phyloP scores from a whole-genome alignment of 2,797 vertebrate genomes.

The Sitta carolinensis region DNA sequence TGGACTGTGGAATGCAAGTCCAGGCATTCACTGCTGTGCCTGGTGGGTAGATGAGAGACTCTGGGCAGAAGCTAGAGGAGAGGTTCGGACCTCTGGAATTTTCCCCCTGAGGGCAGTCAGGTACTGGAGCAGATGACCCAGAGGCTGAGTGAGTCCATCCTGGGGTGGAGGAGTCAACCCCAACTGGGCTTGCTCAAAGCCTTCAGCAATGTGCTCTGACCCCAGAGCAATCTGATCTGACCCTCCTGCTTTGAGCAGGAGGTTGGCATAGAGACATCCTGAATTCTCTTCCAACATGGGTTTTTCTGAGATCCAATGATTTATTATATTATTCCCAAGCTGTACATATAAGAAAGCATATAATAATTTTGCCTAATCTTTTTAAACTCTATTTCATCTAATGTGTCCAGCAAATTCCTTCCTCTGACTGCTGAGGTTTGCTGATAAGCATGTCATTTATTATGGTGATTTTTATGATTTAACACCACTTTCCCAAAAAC shows the following conservation, averaged over 20 bases:
- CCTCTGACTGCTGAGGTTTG: constrained; percentile 10
- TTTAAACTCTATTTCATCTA: background rate
- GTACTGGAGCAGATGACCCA: background rate
- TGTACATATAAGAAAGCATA: background rate
- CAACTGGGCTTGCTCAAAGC: background rate
- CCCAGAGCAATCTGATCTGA: background rate
- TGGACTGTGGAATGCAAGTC: background rate
- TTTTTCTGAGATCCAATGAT: background rate
- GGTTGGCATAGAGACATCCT: background rate
- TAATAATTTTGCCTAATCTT: constrained; percentile 8
- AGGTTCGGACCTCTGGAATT: background rate
- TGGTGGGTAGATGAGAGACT: background rate
- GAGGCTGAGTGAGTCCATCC: background rate
- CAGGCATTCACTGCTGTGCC: background rate
- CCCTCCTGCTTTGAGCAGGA: background rate
- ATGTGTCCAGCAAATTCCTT: constrained; percentile 21
- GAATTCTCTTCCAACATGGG: background rate
- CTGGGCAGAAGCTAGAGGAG: background rate
- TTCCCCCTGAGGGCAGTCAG: background rate
- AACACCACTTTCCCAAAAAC: background rate
- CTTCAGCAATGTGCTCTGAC: background rate
- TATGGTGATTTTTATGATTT: constrained; percentile 16
- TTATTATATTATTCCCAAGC: background rate
- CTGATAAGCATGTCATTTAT: constrained; percentile 13
- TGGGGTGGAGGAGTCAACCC: background rate